Base-by-base conservation (phyloP, 92 coral and sea anemone species). In the Heliopora coerulea region DNA sequence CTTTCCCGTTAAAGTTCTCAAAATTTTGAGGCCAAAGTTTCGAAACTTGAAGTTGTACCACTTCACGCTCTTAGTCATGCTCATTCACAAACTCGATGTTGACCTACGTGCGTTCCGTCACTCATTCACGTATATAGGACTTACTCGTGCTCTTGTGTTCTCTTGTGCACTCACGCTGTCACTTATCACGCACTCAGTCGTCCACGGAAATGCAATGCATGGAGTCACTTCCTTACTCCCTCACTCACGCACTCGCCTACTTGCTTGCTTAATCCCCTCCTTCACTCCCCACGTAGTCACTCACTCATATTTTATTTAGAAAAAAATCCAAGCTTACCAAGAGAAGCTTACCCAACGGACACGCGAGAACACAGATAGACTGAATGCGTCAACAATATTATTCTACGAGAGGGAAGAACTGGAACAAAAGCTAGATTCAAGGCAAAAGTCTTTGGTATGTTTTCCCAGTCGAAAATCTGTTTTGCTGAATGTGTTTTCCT, bases 401-500 rank as follows among this genome's bases (percentile, higher is more conserved):
- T 79, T 90, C 6, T 91, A 83, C 44, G 98, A 93, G 79, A 90
- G 89, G 79, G 85, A 93, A 79, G 91, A 90, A 57, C 88, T 93
- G 8, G 98, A 93, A 74, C 91, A 83, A 56, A 90, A 87, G 89
- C 79, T 93, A 21, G 91, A 93, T 84, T 83, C 91, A 21, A 87
- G 93, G 49, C 98, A 93, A 65, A 93, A 93, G 62, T 87, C 98
- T 31, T 82, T 93, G 91, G 97, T 91, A 73, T 46, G 96, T 35
- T 18, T 8, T 32, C 8, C 46, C 18, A 0, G 32, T 37, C 14
- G n/a, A 23, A 54, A 68, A 39, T 66, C 4, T 17, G 1, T 24
- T 62, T n/a, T 20, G 29, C 10, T 10, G 1, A 15, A 18, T 18
- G 17, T 15, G 34, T 28, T 15, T n/a, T 46, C 25, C 39, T 39